Evolutionary conservation across 2,888 invertebrate species (phyloP).

Genomic region (Smittia sp.): DNA sequence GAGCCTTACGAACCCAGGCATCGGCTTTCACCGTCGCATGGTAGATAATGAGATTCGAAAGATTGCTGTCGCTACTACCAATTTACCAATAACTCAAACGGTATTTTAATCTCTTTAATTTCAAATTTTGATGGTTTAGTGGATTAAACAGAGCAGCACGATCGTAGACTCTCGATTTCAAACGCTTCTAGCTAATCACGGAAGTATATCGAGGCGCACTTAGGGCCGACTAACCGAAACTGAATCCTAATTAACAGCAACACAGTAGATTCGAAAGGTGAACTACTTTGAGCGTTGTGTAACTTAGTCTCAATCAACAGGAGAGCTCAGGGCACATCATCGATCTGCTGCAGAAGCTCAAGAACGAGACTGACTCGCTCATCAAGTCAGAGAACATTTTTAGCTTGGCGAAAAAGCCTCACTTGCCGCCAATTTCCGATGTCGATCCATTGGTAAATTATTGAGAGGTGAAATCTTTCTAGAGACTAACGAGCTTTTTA

Average conservation of each 20-base stretch:
- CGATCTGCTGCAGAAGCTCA: slow-evolving; percentile 46
- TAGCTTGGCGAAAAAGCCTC: slow-evolving; percentile 45
- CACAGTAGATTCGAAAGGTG: neutral
- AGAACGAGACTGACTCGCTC: slow-evolving; percentile 45
- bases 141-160: slow-evolving; percentile 43
- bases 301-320: slow-evolving; percentile 20
- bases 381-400: slow-evolving; percentile 46
- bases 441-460: slow-evolving; percentile 7
- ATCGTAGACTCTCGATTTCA: slow-evolving; percentile 6
- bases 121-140: slow-evolving; percentile 46
- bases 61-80: neutral
- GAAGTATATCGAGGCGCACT: slow-evolving; percentile 11
- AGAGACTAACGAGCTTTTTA: neutral
- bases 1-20: slow-evolving; percentile 59
- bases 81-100: slow-evolving; percentile 54
- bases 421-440: slow-evolving; percentile 39
- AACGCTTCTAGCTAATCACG: neutral
- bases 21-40: slow-evolving; percentile 44
- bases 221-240: neutral
- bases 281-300: slow-evolving; percentile 7
- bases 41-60: neutral
- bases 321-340: slow-evolving; percentile 43
- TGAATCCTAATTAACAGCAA: neutral
- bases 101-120: slow-evolving; percentile 48
- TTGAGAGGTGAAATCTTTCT: neutral